A percentile compares a stretch with the other conserved stretches of the same genome.
phyloP scores from a whole-genome alignment of 2,113 vertebrate species.

The Smithornis capensis region DNA sequence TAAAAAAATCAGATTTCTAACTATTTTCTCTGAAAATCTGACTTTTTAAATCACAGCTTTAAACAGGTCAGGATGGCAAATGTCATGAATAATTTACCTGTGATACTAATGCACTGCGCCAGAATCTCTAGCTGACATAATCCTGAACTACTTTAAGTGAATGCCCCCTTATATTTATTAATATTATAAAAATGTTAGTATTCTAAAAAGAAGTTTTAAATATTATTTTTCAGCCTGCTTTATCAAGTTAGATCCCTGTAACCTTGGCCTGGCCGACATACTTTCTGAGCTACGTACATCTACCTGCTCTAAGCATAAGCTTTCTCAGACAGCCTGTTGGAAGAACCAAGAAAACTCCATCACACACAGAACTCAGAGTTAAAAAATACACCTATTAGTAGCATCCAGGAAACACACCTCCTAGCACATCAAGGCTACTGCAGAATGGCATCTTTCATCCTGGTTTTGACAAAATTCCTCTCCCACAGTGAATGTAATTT shows the following conservation, averaged over 20 bases:
- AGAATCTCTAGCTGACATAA: neutral
- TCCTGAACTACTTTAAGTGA: neutral
- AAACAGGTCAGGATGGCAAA: neutral
- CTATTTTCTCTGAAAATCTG: neutral
- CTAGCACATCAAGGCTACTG: neutral
- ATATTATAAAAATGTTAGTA: neutral
- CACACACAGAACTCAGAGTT: neutral
- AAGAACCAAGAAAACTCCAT: neutral
- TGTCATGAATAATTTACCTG: neutral
- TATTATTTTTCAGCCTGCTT: neutral
- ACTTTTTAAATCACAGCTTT: neutral
- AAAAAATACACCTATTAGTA: neutral
- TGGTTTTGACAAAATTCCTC: conserved; percentile 19
- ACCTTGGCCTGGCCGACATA: neutral
- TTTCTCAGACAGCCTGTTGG: neutral
- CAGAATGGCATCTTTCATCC: neutral
- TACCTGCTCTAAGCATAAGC: neutral
- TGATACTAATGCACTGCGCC: neutral
- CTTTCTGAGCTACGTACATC: neutral
- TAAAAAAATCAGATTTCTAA: neutral
- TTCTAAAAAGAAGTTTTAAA: neutral
- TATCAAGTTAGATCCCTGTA: neutral
- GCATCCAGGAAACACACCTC: neutral
- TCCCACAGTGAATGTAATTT: neutral
- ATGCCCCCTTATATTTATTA: neutral